These are phyloP conservation scores for Kryptolebias marmoratus DNA, from an alignment of 2,113 vertebrate species.

Conservation along the genomic window DNA sequence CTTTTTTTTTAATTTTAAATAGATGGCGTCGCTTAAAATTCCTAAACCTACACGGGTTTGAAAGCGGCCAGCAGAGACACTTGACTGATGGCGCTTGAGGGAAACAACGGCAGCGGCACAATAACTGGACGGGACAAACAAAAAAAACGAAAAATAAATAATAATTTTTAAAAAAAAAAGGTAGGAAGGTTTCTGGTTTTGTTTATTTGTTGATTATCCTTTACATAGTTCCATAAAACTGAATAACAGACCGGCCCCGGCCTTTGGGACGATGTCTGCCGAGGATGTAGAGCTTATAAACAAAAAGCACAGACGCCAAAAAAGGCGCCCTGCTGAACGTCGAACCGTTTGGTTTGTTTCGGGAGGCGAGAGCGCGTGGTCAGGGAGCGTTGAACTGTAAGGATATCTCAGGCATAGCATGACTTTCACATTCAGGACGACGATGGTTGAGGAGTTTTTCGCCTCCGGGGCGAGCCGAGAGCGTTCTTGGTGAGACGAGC, in stretches of 20 bases:
- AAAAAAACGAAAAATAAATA: not conserved
- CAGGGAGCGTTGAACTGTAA: conserved; percentile 57
- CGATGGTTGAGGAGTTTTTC: conserved; percentile 73
- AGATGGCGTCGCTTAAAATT: not conserved
- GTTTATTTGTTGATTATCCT: conserved; percentile 52
- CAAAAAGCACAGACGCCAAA: conserved; percentile 62
- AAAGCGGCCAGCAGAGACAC: conserved; percentile 44
- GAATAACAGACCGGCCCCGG: conserved; percentile 31
- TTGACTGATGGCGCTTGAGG: conserved; percentile 21
- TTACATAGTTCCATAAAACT: conserved; percentile 50
- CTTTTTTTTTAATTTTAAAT: not conserved
- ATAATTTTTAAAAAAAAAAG: not conserved
- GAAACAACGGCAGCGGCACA: conserved; percentile 20
- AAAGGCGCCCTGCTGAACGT: conserved; percentile 65
- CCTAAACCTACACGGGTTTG: conserved; percentile 24
- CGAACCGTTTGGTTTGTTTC: conserved; percentile 49
- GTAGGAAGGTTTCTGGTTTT: conserved; percentile 1
- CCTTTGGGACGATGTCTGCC: conserved; percentile 25
- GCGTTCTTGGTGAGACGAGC: conserved; percentile 68
- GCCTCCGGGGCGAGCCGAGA: conserved; percentile 63
- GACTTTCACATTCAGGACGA: conserved; percentile 83
- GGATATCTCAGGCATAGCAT: conserved; percentile 78
- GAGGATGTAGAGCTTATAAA: conserved; percentile 49
- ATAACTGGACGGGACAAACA: conserved; percentile 19
- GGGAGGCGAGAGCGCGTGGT: conserved; percentile 53